These are phyloP conservation scores for Cataglyphis rosenhaueri DNA, from an alignment of 2,888 invertebrate species.

Conservation along the genomic window DNA sequence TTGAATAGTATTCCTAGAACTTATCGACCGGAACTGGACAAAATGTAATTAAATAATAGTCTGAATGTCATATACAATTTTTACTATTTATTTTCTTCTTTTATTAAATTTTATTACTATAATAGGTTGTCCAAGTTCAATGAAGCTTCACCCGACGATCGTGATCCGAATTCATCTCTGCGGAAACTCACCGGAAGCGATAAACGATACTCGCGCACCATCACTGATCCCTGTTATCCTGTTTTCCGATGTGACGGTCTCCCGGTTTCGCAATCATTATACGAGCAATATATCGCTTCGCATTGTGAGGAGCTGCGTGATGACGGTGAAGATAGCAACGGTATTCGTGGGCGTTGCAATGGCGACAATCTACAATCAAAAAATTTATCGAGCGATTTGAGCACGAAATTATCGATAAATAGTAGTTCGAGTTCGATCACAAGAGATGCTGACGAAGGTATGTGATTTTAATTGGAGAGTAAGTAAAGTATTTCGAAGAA, in stretches of 20 bases:
- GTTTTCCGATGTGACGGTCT: constrained; percentile 91
- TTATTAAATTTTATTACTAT: neutral
- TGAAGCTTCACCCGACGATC: constrained; percentile 69
- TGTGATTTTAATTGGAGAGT: neutral
- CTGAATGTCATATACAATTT: neutral
- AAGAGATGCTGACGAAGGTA: constrained; percentile 21
- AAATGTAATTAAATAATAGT: constrained; percentile 44
- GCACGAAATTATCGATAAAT: neutral
- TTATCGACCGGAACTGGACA: constrained; percentile 85
- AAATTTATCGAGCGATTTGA: constrained; percentile 7
- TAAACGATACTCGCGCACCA: constrained; percentile 88
- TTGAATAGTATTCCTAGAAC: constrained; percentile 88
- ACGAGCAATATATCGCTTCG: constrained; percentile 89
- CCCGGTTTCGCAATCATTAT: constrained; percentile 90
- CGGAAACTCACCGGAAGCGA: constrained; percentile 80
- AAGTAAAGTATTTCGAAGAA: neutral
- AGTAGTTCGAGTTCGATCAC: neutral
- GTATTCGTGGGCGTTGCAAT: neutral
- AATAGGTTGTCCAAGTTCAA: constrained; percentile 25
- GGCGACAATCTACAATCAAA: neutral
- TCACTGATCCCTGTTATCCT: constrained; percentile 92
- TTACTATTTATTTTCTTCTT: neutral
- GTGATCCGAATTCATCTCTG: constrained; percentile 77
- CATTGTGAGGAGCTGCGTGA: constrained; percentile 87
- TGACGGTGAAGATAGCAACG: constrained; percentile 25